Base-by-base conservation (phyloP, 2,113 vertebrate species). In the Toxostoma redivivum region DNA sequence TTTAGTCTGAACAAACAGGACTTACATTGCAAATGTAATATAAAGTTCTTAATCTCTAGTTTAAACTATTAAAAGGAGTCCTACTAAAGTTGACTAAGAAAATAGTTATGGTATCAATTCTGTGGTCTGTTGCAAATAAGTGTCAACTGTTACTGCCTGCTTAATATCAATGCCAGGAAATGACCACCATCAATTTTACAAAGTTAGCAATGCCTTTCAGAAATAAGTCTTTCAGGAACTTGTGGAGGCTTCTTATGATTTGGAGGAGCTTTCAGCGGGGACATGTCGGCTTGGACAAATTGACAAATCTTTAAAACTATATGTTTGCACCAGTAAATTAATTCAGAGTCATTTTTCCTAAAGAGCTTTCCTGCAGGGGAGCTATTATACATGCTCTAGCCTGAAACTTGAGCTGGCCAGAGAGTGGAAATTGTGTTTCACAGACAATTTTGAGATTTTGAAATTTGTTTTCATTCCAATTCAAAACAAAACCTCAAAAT, bases 391-490 rank as follows among this genome's bases (percentile, higher is more conserved):
- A 84, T 81, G 65, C 47, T 91, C 23, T 74, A 87, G 86, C 65
- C 86, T 76, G 94, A 94, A 94, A 97, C 69, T 91, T 54, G 79
- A 95, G 87, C 54, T 90, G 82, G 27, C 40, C 60, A 71, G 72
- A 90, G 92, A 95, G 95, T 96, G 95, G 93, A 94, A 96, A 96
- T 94, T 95, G 71, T 96, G 90, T 93, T 95, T 92, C 85, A 94
- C 67, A 96, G 93, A 92, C 60, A 11, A 96, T 94, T 95, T 96
- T 95, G 86, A 95, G 91, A 97, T 97, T 97, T 97, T 96, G 96
- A 96, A 96, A 96, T 96, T 97, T 95, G 82, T 94, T 96, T 97
- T 97, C 88, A 86, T 96, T 96, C 93, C 92, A 93, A 79, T 94
- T 94, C 88, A 81, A 87, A 97, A 94, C 93, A 96, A 93, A 92